Evolutionary conservation across 2,888 invertebrate genomes (phyloP).

Genomic region (Lobophora halterata): DNA sequence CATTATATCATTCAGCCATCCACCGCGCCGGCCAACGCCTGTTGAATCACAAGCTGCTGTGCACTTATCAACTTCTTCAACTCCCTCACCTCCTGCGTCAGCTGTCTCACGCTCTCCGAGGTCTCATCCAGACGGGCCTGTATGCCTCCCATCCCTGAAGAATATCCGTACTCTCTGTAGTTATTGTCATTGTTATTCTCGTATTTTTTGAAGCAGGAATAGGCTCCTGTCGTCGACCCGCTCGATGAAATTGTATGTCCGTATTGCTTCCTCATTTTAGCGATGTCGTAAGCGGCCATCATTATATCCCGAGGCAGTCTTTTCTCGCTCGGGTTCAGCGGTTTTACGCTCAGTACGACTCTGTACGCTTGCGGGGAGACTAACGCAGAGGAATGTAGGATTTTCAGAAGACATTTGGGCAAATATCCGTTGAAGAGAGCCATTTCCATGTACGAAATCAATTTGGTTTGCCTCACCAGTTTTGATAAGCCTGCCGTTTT

Average conservation of each 20-base stretch:
- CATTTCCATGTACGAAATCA: slow-evolving; percentile 92
- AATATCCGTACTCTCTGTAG: slow-evolving; percentile 78
- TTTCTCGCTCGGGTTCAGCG: slow-evolving; percentile 90
- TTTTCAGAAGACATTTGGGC: slow-evolving; percentile 86
- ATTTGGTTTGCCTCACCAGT: slow-evolving; percentile 90
- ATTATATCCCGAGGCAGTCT: slow-evolving; percentile 89
- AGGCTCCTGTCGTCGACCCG: slow-evolving; percentile 82
- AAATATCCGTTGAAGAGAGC: slow-evolving; percentile 90
- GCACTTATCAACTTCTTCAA: slow-evolving; percentile 81
- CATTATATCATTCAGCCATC: slow-evolving; percentile 76
- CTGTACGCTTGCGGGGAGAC: slow-evolving; percentile 91
- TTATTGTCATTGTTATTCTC: slow-evolving; percentile 81
- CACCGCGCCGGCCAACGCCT: slow-evolving; percentile 68
- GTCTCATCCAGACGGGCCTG: slow-evolving; percentile 85
- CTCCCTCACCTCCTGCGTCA: slow-evolving; percentile 85
- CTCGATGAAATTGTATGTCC: slow-evolving; percentile 85
- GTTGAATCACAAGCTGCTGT: slow-evolving; percentile 75
- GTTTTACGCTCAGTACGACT: slow-evolving; percentile 91
- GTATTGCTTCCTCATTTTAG: slow-evolving; percentile 85
- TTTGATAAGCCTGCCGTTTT: slow-evolving; percentile 93
- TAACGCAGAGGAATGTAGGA: slow-evolving; percentile 88
- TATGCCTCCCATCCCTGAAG: slow-evolving; percentile 79
- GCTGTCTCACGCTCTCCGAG: slow-evolving; percentile 83
- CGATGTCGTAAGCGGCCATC: slow-evolving; percentile 90
- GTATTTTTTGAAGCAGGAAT: slow-evolving; percentile 83